These are phyloP conservation scores for Globia sparganii DNA, from an alignment of 2,888 invertebrate genomes.

Conservation along the genomic window DNA sequence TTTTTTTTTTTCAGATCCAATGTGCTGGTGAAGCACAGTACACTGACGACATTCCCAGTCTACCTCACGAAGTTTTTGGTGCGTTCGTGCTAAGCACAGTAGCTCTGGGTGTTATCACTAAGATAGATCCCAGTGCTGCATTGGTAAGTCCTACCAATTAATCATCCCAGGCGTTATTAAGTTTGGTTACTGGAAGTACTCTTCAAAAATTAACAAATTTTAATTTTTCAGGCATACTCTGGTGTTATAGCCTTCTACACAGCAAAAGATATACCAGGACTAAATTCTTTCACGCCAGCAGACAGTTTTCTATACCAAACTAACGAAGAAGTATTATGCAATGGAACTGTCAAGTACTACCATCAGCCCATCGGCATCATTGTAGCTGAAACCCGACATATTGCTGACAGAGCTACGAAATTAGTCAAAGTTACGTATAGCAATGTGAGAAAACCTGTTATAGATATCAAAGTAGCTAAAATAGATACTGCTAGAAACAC, in stretches of 20 bases:
- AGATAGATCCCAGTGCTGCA: constrained; percentile 90
- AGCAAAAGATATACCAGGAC: constrained; percentile 92
- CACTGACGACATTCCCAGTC: constrained; percentile 90
- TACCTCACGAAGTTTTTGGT: constrained; percentile 91
- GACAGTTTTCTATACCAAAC: constrained; percentile 39
- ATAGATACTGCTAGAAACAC: constrained; percentile 44
- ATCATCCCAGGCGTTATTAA: neutral
- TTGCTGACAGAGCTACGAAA: constrained; percentile 89
- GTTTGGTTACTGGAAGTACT: neutral
- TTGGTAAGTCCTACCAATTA: constrained; percentile 83
- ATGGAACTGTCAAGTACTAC: constrained; percentile 71
- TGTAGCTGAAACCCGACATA: constrained; percentile 88
- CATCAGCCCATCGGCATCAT: constrained; percentile 83
- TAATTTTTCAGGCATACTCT: constrained; percentile 86
- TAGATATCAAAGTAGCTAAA: constrained; percentile 56
- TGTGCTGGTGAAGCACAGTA: constrained; percentile 92
- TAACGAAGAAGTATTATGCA: constrained; percentile 79
- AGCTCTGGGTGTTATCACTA: constrained; percentile 88
- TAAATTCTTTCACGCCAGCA: constrained; percentile 89
- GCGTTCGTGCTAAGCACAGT: constrained; percentile 90
- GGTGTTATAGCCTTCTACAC: constrained; percentile 92
- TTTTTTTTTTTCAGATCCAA: constrained; percentile 81
- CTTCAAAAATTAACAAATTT: neutral
- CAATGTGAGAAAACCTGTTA: constrained; percentile 70
- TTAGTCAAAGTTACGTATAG: constrained; percentile 89